phyloP scores from a whole-genome alignment of 2,888 invertebrate species.

The Cotesia congregata region DNA sequence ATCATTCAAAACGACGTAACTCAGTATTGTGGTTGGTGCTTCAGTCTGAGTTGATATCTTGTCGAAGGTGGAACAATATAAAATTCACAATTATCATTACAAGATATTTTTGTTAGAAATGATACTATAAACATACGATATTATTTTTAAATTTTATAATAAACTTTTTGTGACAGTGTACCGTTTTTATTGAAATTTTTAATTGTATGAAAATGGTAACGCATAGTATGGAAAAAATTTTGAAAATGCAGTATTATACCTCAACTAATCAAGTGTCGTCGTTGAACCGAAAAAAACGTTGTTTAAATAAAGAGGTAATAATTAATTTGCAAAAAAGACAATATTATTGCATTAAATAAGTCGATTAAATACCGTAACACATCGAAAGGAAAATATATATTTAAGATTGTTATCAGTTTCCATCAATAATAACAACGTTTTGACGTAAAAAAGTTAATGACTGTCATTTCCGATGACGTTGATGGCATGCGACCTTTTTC shows the following conservation, averaged over 20 bases:
- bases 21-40: slow-evolving; percentile 40
- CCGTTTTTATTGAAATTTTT: slow-evolving; percentile 3
- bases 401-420: not conserved
- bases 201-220: slow-evolving; percentile 60
- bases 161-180: not conserved
- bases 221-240: slow-evolving; percentile 68
- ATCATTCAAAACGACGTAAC: slow-evolving; percentile 54
- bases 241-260: slow-evolving; percentile 66
- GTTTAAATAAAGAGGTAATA: slow-evolving; percentile 67
- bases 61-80: slow-evolving; percentile 37
- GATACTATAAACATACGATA: not conserved
- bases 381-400: too few species aligned
- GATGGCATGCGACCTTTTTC: slow-evolving; percentile 2
- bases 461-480: slow-evolving; percentile 26
- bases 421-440: not conserved
- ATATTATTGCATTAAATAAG: too few species aligned
- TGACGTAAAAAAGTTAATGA: slow-evolving; percentile 13
- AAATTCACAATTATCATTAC: not conserved
- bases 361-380: too few species aligned
- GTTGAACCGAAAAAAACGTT: slow-evolving; percentile 61
- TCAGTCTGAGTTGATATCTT: slow-evolving; percentile 54
- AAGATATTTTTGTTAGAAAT: not conserved
- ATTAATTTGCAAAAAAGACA: not conserved
- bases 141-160: not conserved
- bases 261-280: slow-evolving; percentile 58